A percentile compares a stretch with the other conserved stretches of the same genome.
phyloP scores from a whole-genome alignment of 2,113 vertebrate species.

The Cardinalis cardinalis region DNA sequence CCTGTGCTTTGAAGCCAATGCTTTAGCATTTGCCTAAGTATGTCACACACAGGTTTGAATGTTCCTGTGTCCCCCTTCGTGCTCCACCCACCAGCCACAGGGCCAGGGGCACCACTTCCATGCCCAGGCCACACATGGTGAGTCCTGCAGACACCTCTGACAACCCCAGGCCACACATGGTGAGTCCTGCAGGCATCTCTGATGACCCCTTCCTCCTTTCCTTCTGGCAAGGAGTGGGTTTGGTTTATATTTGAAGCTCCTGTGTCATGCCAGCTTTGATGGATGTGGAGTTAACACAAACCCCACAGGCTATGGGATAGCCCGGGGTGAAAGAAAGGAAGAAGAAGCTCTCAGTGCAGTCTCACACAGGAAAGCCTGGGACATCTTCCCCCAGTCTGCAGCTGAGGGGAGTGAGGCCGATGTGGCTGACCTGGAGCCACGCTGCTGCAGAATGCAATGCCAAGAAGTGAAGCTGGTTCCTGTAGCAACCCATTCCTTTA shows the following conservation, averaged over 20 bases:
- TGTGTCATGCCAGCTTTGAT: not conserved
- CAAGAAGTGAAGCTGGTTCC: not conserved
- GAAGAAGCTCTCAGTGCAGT: not conserved
- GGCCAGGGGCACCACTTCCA: not conserved
- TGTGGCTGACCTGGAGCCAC: not conserved
- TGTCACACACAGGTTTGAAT: not conserved
- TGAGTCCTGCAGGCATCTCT: not conserved
- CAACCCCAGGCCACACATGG: not conserved
- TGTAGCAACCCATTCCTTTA: not conserved
- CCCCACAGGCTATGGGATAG: not conserved
- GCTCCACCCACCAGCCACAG: not conserved
- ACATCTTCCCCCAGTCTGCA: not conserved
- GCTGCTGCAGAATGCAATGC: not conserved
- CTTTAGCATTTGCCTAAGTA: not conserved
- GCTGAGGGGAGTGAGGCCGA: not conserved
- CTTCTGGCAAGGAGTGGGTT: not conserved
- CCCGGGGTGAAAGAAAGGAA: not conserved
- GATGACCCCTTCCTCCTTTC: not conserved
- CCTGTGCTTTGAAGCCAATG: not conserved
- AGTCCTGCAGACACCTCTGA: not conserved
- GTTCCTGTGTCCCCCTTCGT: not conserved
- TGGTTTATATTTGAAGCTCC: not conserved
- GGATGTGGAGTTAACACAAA: not conserved
- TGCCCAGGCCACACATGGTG: not conserved
- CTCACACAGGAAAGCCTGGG: not conserved